phyloP scores from a whole-genome alignment of 2,797 vertebrate species.

The Paedocypris micromegethes region DNA sequence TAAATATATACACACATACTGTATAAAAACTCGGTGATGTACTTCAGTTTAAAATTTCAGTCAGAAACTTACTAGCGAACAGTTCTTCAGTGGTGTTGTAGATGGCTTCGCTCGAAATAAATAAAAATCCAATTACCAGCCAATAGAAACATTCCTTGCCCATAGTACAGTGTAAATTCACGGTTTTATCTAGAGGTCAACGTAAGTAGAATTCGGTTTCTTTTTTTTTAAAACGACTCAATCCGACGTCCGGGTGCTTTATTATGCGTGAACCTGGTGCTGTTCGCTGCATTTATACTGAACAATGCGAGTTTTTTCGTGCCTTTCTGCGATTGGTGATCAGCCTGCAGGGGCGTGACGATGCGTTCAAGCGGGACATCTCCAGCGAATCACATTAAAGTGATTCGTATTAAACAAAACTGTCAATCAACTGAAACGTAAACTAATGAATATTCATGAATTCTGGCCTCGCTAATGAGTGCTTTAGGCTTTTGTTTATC shows the following conservation, averaged over 20 bases:
- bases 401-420: slow-evolving; percentile 5
- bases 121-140: slow-evolving; percentile 48
- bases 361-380: neutral
- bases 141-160: slow-evolving; percentile 50
- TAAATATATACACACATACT: neutral
- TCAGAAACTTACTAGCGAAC: slow-evolving; percentile 47
- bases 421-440: slow-evolving; percentile 20
- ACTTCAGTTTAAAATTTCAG: neutral
- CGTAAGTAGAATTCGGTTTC: too few species aligned
- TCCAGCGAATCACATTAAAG: slow-evolving; percentile 10
- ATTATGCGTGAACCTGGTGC: slow-evolving; percentile 9
- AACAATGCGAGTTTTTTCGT: neutral
- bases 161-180: slow-evolving; percentile 47
- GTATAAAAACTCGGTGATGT: neutral
- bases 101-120: slow-evolving; percentile 46
- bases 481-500: neutral
- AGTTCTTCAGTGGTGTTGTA: slow-evolving; percentile 41
- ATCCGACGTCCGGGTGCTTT: neutral
- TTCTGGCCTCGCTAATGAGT: neutral
- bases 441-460: slow-evolving; percentile 21
- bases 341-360: slow-evolving; percentile 15
- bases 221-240: neutral
- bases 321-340: slow-evolving; percentile 9
- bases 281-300: slow-evolving; percentile 23
- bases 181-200: neutral